Base-by-base conservation (phyloP, 2,888 invertebrate genomes). In the Pogonocherus hispidulus region DNA sequence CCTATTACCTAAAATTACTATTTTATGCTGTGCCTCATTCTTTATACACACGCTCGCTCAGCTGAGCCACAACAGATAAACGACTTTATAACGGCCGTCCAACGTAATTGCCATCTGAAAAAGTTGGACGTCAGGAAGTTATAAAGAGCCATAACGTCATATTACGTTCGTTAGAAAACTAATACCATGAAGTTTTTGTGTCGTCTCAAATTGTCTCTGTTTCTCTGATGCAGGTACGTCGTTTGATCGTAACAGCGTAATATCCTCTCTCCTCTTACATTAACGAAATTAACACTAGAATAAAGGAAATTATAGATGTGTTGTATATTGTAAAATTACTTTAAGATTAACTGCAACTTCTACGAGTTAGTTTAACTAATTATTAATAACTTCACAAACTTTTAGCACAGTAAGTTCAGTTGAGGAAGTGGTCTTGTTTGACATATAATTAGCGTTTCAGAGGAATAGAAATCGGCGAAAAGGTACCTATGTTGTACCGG, bases 111-210 rank as follows among this genome's bases (percentile, higher is more conserved):
- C 19, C 22, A 22, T 8, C 32, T 20, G 14, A 60, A 49, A 60
- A 60, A 60, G 14, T 16, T 35, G 20, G 18, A 56, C 41, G 16
- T 16, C 57, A 57, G 57, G 65, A 57, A 57, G 51, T 65, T 65
- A 19, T 56, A 49, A 47, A 56, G 65, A 56, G 49, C 20, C 47
- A 65, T 51, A 8, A 56, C 41, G 56, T 56, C 23, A 44, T 44
- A 55, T 46, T 63, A 54, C 23, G 32, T 51, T 59, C 41, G 52
- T 52, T 51, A 20, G 23, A 60, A 60, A 27, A 44, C 37, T 32
- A 57, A 51, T 20, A 57, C 57, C 32, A 6, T n/a, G 3, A 37
- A 27, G 9, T 44, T 52, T 52, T 66, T 66, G 22, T 18, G 27
- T 16, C 2, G n/a, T 20, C 51, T 46, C 51, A 27, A 59, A 59